phyloP scores from a whole-genome alignment of 2,888 invertebrate species.

The Scaptomyza parva region DNA sequence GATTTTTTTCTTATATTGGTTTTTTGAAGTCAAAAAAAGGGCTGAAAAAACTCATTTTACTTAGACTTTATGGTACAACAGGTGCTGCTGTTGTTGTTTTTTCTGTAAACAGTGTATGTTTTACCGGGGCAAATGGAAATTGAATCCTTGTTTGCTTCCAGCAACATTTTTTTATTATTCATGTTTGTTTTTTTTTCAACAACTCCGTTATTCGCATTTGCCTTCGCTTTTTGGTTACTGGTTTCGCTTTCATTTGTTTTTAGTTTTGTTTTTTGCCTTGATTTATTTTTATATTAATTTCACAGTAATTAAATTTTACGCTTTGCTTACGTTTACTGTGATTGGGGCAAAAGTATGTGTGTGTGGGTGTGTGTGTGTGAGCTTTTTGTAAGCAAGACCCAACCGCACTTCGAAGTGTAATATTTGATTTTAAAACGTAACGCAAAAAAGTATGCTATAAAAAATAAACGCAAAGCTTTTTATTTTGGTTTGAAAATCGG shows the following conservation, averaged over 20 bases:
- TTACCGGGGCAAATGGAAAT: constrained; percentile 4
- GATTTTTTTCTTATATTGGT: constrained; percentile 12
- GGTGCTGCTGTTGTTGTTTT: not conserved
- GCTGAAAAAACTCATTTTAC: constrained; percentile 20
- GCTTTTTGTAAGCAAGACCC: too few relatives aligned
- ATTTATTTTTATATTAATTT: constrained; percentile 70
- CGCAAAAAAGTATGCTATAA: constrained; percentile 24
- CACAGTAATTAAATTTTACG: constrained; percentile 71
- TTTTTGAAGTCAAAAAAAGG: not conserved
- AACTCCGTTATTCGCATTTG: constrained; percentile 15
- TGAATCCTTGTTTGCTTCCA: constrained; percentile 23
- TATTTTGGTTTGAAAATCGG: not conserved
- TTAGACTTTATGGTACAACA: constrained; percentile 3
- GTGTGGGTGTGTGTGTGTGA: not conserved
- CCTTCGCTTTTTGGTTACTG: constrained; percentile 38
- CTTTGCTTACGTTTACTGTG: constrained; percentile 43
- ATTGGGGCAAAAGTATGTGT: not conserved
- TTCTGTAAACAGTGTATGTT: not conserved
- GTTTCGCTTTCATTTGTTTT: constrained; percentile 55
- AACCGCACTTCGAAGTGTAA: constrained; percentile 10
- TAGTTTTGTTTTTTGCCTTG: constrained; percentile 33
- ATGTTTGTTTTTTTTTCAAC: constrained; percentile 11
- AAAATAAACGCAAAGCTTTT: not conserved
- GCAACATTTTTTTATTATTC: constrained; percentile 32
- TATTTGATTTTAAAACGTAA: constrained; percentile 1